Evolutionary conservation across 2,797 vertebrate genomes (phyloP).

Genomic region (Sphenopsis melanotis): DNA sequence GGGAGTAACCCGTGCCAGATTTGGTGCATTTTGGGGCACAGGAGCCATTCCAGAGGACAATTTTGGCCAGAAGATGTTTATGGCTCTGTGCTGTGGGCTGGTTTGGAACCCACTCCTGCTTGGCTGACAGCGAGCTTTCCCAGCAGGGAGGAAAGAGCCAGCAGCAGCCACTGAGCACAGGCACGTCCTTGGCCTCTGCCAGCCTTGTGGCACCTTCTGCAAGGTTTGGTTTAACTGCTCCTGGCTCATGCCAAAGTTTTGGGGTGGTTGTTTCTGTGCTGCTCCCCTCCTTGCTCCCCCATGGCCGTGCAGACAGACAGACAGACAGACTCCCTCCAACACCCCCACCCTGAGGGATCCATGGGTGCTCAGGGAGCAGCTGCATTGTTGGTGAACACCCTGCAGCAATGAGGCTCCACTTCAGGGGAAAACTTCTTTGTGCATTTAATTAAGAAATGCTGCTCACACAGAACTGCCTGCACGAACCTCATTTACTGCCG

Average conservation of each 20-base stretch:
- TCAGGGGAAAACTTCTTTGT: not conserved
- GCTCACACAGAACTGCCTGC: conserved; percentile 41
- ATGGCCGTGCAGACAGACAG: not conserved
- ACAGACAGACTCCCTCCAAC: not conserved
- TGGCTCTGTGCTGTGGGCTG: not conserved
- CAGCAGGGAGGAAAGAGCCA: not conserved
- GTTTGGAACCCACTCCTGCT: not conserved
- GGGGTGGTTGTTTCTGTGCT: not conserved
- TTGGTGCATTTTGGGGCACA: not conserved
- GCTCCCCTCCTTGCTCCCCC: not conserved
- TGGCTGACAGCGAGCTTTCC: not conserved
- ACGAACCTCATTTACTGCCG: conserved; percentile 12
- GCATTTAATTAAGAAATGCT: conserved; percentile 59
- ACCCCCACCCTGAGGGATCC: not conserved
- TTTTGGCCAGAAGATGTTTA: not conserved
- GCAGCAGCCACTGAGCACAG: rapidly evolving
- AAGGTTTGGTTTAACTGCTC: not conserved
- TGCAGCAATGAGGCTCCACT: not conserved
- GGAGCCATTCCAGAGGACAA: not conserved
- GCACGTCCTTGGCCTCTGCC: not conserved
- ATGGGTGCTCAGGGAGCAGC: not conserved
- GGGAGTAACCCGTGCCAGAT: rapidly evolving
- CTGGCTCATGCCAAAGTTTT: not conserved
- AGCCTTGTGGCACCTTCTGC: not conserved
- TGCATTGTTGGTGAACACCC: not conserved